Evolutionary conservation across 2,113 vertebrate species (phyloP).

Genomic region (Cochlearius cochlearius): DNA sequence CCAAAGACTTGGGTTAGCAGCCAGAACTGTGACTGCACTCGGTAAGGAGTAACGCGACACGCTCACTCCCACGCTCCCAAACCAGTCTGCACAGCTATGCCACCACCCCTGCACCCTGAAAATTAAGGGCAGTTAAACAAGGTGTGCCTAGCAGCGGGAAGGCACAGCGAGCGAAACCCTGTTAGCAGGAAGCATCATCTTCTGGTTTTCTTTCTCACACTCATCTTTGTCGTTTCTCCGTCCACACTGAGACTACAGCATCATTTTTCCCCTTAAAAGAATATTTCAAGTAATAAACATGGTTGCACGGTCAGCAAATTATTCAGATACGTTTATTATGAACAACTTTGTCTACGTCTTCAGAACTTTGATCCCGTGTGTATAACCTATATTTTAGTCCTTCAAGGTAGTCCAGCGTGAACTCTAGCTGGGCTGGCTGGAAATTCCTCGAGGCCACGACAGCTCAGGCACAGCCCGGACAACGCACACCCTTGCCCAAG

Average conservation of each 20-base stretch:
- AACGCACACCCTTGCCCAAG: not conserved
- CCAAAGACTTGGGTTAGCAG: not conserved
- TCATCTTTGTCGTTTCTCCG: not conserved
- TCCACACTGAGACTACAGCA: not conserved
- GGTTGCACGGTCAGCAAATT: not conserved
- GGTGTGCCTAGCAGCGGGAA: accelerated
- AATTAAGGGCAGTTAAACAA: too few species aligned
- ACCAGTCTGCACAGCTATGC: not conserved
- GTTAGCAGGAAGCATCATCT: not conserved
- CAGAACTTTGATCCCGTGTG: not conserved
- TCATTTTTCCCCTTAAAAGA: not conserved
- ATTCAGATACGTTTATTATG: not conserved
- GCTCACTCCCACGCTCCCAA: not conserved
- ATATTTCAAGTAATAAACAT: not conserved
- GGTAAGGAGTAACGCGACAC: accelerated
- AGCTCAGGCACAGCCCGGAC: not conserved
- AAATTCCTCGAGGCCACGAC: not conserved
- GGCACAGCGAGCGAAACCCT: not conserved
- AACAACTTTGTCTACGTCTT: not conserved
- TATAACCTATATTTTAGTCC: not conserved
- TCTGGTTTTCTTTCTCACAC: not conserved
- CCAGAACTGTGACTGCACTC: not conserved
- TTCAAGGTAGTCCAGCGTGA: not conserved
- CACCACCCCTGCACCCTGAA: accelerated
- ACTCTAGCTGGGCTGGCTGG: not conserved